phyloP scores from a whole-genome alignment of 1,140 invertebrate species.

The Frieseomelitta varia region DNA sequence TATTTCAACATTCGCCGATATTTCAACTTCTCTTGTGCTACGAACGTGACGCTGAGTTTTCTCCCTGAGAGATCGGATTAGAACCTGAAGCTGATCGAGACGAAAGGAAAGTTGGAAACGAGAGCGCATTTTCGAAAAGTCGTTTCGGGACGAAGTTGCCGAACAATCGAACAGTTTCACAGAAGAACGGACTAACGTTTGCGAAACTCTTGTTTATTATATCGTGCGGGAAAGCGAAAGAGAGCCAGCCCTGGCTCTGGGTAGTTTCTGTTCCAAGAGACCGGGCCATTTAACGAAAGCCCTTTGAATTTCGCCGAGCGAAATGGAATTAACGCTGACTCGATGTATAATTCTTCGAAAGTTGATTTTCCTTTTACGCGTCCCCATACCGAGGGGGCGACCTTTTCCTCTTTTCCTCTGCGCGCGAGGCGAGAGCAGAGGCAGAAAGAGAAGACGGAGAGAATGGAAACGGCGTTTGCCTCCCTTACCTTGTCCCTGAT shows the following conservation, averaged over 20 bases:
- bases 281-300: background rate
- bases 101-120: background rate
- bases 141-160: background rate
- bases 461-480: background rate
- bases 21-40: background rate
- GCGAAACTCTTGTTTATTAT: background rate
- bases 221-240: background rate
- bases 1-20: too few relatives aligned
- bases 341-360: background rate
- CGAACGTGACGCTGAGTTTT: background rate
- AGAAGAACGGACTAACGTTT: background rate
- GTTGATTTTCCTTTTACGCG: background rate
- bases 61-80: background rate
- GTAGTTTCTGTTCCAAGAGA: background rate
- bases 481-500: conserved; percentile 96
- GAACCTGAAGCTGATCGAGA: background rate
- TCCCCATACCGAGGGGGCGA: background rate
- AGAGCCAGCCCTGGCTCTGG: background rate
- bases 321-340: background rate
- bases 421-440: background rate
- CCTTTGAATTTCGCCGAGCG: background rate
- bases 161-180: background rate
- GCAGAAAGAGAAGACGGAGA: too few relatives aligned
- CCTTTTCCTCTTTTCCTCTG: background rate
- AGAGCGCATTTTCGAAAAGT: background rate